Base-by-base conservation (phyloP, 2,797 vertebrate species). In the Cyprinodon diabolis region DNA sequence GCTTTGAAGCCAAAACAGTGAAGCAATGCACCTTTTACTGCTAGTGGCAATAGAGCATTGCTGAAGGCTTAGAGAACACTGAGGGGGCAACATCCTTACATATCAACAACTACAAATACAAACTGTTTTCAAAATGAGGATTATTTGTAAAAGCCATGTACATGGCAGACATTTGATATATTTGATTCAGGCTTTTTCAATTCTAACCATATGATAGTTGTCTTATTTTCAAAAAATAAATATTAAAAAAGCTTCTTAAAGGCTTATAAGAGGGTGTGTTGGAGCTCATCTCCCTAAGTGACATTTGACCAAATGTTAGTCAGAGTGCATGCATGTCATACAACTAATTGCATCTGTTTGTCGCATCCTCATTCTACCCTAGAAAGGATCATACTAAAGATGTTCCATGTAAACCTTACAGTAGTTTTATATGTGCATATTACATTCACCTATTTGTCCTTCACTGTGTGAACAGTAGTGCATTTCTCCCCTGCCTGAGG, bases 401-500 rank as follows among this genome's bases (percentile, higher is more conserved):
- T 2, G 14, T 60, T 60, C 30, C 57, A 60, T 19, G 37, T 37
- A 3, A 17, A 37, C 17, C 17, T 19, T 8, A 40, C 9, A 10
- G 35, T 5, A 37, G 37, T 14, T 62, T 4, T 1, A 21, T 19
- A 62, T 19, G 35, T 17, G 2, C 15, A 11, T 62, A 35, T 30
- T 11, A 43, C 48, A 68, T 60, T 25, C 37, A 60, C 11, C 54
- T 68, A 47, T 4, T 75, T n/a, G 25, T 72, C 30, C 19, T 52
- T 2, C 48, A n/a, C 43, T 58, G 55, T 68, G 11, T 23, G 57
- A 17, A n/a, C 45, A 43, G 30, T 4, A 54, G 19, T 57, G 62
- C 25, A 23, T 65, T 55, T 55, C 35, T 17, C 6, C 9, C 17
- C 13, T 13, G 6, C 51, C 62, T 19, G 55, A 73, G 51, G 3